Percentiles rank a stretch among this genome's conserved stretches.
phyloP scores from a whole-genome alignment of 2,113 vertebrate genomes.

The Plecotus auritus region DNA sequence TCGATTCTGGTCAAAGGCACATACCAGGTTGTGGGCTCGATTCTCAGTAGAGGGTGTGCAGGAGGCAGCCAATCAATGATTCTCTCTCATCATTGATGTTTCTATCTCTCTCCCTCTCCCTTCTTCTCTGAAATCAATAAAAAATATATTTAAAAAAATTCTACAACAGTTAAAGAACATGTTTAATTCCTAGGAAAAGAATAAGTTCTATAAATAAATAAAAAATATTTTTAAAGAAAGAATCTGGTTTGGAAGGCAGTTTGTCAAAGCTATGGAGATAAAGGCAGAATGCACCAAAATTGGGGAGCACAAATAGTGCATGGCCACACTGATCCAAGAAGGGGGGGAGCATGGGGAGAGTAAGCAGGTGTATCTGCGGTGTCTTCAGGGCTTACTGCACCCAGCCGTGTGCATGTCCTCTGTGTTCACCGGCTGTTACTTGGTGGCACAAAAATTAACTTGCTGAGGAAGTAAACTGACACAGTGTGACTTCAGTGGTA shows the following conservation, averaged over 20 bases:
- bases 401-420: background rate
- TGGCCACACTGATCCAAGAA: background rate
- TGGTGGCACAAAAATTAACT: background rate
- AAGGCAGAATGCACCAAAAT: background rate
- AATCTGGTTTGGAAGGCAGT: background rate
- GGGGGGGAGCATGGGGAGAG: background rate
- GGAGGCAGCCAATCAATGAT: too few relatives aligned
- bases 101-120: too few relatives aligned
- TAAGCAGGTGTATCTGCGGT: too few relatives aligned
- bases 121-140: too few relatives aligned
- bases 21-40: too few relatives aligned
- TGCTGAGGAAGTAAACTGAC: background rate
- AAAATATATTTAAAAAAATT: too few relatives aligned
- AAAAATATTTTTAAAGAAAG: background rate
- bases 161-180: background rate
- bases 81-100: too few relatives aligned
- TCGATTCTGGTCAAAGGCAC: too few relatives aligned
- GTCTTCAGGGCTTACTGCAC: background rate
- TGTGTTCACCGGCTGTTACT: background rate
- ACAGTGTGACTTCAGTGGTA: background rate
- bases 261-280: background rate
- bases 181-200: conserved; percentile 3
- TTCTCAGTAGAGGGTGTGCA: too few relatives aligned
- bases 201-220: background rate
- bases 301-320: background rate